Conservation (phyloP, 2,797 vertebrate genomes). For the Monodelphis domestica region DNA sequence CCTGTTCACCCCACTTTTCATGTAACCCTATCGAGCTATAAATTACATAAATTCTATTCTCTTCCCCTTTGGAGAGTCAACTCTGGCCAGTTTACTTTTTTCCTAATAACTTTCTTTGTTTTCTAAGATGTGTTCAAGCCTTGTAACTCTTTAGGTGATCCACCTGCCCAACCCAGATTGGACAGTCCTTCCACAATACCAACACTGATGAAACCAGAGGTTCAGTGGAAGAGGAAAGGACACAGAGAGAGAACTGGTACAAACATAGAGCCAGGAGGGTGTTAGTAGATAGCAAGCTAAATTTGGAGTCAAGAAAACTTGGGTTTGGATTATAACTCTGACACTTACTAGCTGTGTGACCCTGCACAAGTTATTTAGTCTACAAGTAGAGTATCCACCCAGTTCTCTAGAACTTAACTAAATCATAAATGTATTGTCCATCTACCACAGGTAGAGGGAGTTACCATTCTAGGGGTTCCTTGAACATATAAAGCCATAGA, state of each 20-base stretch:
- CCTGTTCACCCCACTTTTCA: too few relatives aligned
- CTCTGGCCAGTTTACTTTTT: too few relatives aligned
- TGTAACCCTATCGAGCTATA: too few relatives aligned
- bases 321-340: not conserved
- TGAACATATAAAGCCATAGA: not conserved
- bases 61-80: too few relatives aligned
- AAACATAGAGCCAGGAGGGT: not conserved
- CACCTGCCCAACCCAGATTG: too few relatives aligned
- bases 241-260: not conserved
- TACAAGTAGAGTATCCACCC: not conserved
- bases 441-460: not conserved
- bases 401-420: not conserved
- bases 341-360: not conserved
- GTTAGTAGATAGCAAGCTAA: not conserved
- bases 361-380: not conserved
- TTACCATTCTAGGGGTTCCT: not conserved
- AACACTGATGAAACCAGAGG: not conserved
- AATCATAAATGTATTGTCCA: not conserved
- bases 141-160: too few relatives aligned
- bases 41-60: too few relatives aligned
- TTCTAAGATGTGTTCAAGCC: too few relatives aligned
- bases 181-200: too few relatives aligned
- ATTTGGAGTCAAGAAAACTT: not conserved
- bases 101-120: too few relatives aligned
- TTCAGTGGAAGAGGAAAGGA: not conserved